Conservation (phyloP, 2,113 vertebrate species). For the Heterochromis multidens region DNA sequence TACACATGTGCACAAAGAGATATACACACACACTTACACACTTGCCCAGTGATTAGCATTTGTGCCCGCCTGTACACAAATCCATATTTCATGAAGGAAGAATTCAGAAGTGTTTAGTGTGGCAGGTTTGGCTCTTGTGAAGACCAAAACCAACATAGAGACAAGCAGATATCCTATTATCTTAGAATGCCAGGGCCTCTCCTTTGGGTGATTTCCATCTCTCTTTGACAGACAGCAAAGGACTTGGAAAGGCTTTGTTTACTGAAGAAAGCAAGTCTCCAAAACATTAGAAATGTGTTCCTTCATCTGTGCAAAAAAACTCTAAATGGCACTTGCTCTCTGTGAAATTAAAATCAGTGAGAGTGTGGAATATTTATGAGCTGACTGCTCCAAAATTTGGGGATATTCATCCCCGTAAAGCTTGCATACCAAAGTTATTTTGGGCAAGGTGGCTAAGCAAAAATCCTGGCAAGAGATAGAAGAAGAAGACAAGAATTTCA, state of each 20-base stretch:
- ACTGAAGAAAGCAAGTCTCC: constrained; percentile 24
- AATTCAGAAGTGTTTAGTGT: constrained; percentile 67
- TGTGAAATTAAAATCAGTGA: constrained; percentile 63
- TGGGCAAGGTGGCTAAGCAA: neutral
- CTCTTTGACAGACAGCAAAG: constrained; percentile 9
- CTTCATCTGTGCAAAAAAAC: constrained; percentile 43
- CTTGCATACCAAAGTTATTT: neutral
- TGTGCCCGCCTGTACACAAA: constrained; percentile 67
- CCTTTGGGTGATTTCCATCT: constrained; percentile 52
- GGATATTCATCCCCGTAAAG: constrained; percentile 4
- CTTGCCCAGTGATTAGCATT: constrained; percentile 70
- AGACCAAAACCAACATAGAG: constrained; percentile 50
- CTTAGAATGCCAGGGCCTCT: constrained; percentile 29
- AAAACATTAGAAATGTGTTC: constrained; percentile 34
- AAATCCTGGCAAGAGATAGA: neutral
- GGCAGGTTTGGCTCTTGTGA: constrained; percentile 63
- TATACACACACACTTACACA: neutral
- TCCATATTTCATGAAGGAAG: constrained; percentile 76
- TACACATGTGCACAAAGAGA: constrained; percentile 3
- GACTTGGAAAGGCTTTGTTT: constrained; percentile 46
- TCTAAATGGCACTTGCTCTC: constrained; percentile 29
- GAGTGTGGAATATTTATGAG: constrained; percentile 50
- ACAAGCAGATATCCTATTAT: constrained; percentile 41
- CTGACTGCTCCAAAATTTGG: neutral
- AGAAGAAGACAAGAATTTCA: neutral